Evolutionary conservation across 2,797 vertebrate genomes (phyloP), one percentile per base, ranked within the genome.

Genomic region (Xenops minutus): DNA sequence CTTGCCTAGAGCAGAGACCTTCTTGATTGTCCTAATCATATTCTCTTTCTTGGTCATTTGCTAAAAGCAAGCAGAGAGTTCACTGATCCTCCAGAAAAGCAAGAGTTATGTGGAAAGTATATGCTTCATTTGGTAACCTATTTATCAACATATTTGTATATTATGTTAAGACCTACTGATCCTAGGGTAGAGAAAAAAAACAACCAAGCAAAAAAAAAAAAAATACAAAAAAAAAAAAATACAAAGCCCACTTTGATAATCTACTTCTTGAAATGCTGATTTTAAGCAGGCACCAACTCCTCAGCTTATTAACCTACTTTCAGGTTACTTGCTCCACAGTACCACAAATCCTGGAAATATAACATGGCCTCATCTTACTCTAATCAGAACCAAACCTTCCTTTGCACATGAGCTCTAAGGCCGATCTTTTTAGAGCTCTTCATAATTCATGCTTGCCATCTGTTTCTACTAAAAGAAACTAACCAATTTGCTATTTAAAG

Each of bases 401-500:
- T 61, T 84, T 75, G n/a, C 48, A 66, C 48, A 80, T 58, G 72
- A 90, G 56, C 80, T 85, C 68, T 92, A 77, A 93, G 30, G 48
- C 61, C 95, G 48, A 93, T 91, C 75, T 93, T 95, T 82, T 86
- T 79, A 54, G 39, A 92, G 85, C 78, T 88, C 27, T 82, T 95
- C 63, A 80, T 92, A 91, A 93, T 94, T 94, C 72, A 85, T 73
- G n/a, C 30, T 82, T 92, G 30, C 85, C 85, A 83, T 91, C 72
- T 92, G 63, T 89, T 92, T 94, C 48, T 74, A 59, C 82, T 66
- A 68, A 78, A 88, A 52, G 7, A 86, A 75, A 80, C 36, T 44
- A 78, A 88, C 41, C 64, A 88, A 86, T 73, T 79, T 79, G 3
- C 18, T 82, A 59, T 73, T 78, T 79, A 73, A 93, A 92, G 39